These are phyloP conservation scores for Spodoptera picta DNA, from an alignment of 2,888 invertebrate species.

Conservation along the genomic window DNA sequence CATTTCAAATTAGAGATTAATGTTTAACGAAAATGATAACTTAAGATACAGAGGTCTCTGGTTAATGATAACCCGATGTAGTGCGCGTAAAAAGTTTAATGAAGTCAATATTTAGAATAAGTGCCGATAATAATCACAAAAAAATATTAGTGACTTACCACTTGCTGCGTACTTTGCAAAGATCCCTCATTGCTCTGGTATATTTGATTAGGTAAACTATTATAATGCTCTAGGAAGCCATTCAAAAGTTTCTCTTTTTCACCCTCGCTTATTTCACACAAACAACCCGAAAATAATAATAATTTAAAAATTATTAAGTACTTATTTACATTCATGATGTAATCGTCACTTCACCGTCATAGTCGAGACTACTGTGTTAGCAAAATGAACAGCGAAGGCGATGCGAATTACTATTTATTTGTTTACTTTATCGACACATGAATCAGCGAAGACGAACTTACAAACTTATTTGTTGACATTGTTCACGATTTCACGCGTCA, in stretches of 20 bases:
- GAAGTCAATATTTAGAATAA: background rate
- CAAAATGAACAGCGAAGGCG: conserved; percentile 38
- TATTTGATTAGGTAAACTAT: conserved; percentile 79
- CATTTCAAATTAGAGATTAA: too few species aligned
- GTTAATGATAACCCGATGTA: conserved; percentile 54
- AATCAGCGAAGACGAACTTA: conserved; percentile 35
- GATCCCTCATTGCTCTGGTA: conserved; percentile 82
- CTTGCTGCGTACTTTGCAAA: conserved; percentile 79
- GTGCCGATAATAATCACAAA: too few species aligned
- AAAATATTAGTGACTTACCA: conserved; percentile 71
- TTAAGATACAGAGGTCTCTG: conserved; percentile 42
- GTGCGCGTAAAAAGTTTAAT: conserved; percentile 1
- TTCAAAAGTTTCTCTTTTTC: conserved; percentile 70
- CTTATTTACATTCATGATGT: conserved; percentile 68
- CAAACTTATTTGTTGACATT: conserved; percentile 48
- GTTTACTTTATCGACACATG: conserved; percentile 50
- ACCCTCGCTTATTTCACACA: conserved; percentile 68
- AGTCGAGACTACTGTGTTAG: conserved; percentile 51
- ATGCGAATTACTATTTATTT: conserved; percentile 50
- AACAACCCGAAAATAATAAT: conserved; percentile 63
- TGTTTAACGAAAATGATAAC: conserved; percentile 10
- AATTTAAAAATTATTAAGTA: conserved; percentile 59
- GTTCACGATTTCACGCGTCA: conserved; percentile 19
- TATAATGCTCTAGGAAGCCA: conserved; percentile 83
- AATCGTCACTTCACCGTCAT: conserved; percentile 66